phyloP scores from a whole-genome alignment of 2,113 vertebrate genomes.

The cattle (Bos taurus) region DNA sequence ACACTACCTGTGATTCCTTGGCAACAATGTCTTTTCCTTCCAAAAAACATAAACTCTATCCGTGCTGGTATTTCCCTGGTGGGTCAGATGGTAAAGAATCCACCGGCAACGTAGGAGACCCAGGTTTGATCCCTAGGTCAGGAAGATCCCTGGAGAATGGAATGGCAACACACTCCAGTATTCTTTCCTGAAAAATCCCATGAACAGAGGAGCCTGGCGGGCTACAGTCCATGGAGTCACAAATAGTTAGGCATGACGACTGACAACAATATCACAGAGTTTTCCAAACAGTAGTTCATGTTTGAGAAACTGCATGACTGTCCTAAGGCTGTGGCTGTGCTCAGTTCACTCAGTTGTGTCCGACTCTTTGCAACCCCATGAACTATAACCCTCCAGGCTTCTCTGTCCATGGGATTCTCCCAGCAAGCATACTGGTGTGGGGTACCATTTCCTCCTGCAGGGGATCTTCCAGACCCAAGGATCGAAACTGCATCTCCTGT shows the following conservation, averaged over 20 bases:
- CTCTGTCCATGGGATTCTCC: neutral
- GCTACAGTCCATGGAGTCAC: neutral
- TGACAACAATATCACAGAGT: neutral
- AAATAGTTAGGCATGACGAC: neutral
- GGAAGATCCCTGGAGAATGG: neutral
- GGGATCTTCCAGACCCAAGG: neutral
- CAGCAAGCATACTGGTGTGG: neutral
- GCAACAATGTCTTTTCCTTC: neutral
- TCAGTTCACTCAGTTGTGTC: neutral
- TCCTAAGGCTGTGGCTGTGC: neutral
- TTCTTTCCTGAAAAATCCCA: neutral
- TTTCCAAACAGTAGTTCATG: neutral
- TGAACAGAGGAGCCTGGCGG: neutral
- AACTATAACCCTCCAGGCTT: neutral
- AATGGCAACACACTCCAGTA: neutral
- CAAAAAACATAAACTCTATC: neutral
- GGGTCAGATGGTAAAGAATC: neutral
- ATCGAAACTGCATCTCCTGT: neutral
- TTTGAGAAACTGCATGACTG: neutral
- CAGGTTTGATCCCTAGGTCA: neutral
- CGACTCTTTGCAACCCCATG: neutral
- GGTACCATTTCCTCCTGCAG: neutral
- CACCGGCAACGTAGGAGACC: neutral
- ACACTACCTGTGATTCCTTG: neutral
- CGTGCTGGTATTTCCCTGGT: neutral